phyloP scores from a whole-genome alignment of 2,113 vertebrate genomes.

The Cyanoderma ruficeps region DNA sequence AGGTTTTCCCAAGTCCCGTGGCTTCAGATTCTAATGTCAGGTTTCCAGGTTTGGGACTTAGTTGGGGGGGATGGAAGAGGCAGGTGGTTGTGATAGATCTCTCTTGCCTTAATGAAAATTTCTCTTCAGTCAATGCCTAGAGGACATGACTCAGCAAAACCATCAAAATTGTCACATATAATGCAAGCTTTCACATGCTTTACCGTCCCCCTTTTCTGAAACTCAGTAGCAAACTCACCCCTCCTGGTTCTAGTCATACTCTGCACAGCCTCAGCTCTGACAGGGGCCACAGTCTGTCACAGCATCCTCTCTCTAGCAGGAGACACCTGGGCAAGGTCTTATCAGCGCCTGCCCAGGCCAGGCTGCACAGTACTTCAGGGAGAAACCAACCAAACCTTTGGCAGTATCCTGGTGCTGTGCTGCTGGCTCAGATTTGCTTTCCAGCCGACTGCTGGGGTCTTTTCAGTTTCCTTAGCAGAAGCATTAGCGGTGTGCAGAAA shows the following conservation, averaged over 20 bases:
- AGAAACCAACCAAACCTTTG: background rate
- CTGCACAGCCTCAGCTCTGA: background rate
- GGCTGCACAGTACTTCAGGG: too few relatives aligned
- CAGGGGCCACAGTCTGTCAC: too few relatives aligned
- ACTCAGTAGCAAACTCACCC: too few relatives aligned
- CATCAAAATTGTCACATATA: background rate
- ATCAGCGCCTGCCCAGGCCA: too few relatives aligned
- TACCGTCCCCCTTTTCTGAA: background rate
- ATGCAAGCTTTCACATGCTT: background rate
- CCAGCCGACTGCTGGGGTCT: background rate
- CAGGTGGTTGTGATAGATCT: background rate
- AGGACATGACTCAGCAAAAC: background rate
- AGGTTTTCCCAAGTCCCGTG: background rate
- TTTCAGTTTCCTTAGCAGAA: background rate
- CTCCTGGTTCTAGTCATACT: background rate
- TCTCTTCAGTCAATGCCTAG: background rate
- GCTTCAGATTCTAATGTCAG: background rate
- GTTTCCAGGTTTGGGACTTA: background rate
- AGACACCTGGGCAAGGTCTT: too few relatives aligned
- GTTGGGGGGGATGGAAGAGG: background rate
- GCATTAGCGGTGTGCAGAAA: too few relatives aligned
- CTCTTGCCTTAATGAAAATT: background rate
- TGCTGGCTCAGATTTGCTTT: background rate
- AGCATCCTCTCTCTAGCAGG: background rate
- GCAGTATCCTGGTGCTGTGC: background rate